Base-by-base conservation (phyloP, 1,140 invertebrate genomes). In the Conus ventricosus region DNA sequence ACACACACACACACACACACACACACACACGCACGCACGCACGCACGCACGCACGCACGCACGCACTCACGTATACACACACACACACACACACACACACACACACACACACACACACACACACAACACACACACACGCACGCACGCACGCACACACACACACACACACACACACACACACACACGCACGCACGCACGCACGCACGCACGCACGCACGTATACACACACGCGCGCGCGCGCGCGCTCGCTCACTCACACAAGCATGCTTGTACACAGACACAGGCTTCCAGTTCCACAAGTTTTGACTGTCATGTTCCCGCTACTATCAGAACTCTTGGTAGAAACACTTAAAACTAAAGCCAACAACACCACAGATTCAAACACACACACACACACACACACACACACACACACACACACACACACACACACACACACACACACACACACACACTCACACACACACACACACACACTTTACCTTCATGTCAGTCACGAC, bases 71-170 rank as follows among this genome's bases (percentile, higher is more conserved):
- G 55, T 5, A 11, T 1, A 84, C 82, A 17, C 82, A 53, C 54
- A 20, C 53, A 53, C 39, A 60, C 39, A 84, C 82, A 84, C 57
- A 25, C 57, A 20, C 39, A 20, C 53, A 20, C 55, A 39, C 84
- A 85, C 55, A 25, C 55, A 60, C 84, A 85, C 54, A 60, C 53
- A 25, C 84, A 20, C 20, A 25, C 84, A 39, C 54, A 11, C 54
- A 85, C 84, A 20, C 84, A 39, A 63, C 84, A 85, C 84, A 63
- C 84, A 85, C 57, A 67, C 84, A 85, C 84, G 39, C 84, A 85
- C 84, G 15, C 63, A 71, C 63, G 6, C 84, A 27, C 55, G 13
- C 55, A n/a, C 84, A 85, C n/a, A 39, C 55, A 60, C 55, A 60
- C 84, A 60, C 55, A 54, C 82, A 6, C 39, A 54, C 82, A 5